These are phyloP conservation scores for Pogonus chalceus DNA, from an alignment of 1,140 invertebrate species.

Conservation along the genomic window DNA sequence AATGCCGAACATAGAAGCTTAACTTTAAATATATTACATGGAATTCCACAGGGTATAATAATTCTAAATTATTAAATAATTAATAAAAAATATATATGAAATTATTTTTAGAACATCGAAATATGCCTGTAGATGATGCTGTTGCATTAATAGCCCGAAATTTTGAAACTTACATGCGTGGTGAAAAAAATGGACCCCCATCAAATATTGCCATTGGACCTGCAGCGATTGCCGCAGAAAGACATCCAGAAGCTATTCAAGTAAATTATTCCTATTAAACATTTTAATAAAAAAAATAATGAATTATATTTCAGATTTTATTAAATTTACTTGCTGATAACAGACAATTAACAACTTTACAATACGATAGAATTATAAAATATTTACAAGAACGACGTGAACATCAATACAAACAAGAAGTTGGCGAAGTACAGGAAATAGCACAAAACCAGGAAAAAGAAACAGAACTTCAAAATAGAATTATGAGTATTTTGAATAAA, in stretches of 20 bases:
- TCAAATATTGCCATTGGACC: conserved; percentile 12
- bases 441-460: conserved; percentile 43
- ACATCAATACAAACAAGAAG: conserved; percentile 58
- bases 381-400: conserved; percentile 69
- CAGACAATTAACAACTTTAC: conserved; percentile 62
- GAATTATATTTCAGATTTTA: conserved; percentile 39
- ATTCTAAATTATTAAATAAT: background rate
- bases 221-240: conserved; percentile 26
- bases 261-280: conserved; percentile 25
- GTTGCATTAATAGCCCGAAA: conserved; percentile 66
- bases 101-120: conserved; percentile 65
- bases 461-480: conserved; percentile 71
- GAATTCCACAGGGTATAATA: conserved; percentile 64
- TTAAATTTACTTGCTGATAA: conserved; percentile 72
- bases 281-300: conserved; percentile 12
- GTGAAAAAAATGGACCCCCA: conserved; percentile 37
- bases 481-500: conserved; percentile 70
- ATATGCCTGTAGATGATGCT: conserved; percentile 90
- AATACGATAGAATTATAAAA: conserved; percentile 70
- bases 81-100: conserved; percentile 4
- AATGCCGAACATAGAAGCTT: conserved; percentile 79
- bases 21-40: conserved; percentile 85
- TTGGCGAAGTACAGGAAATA: conserved; percentile 46
- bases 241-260: conserved; percentile 61
- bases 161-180: conserved; percentile 66